These are phyloP conservation scores for Agriopis marginaria DNA, from an alignment of 2,888 invertebrate species.

Conservation along the genomic window DNA sequence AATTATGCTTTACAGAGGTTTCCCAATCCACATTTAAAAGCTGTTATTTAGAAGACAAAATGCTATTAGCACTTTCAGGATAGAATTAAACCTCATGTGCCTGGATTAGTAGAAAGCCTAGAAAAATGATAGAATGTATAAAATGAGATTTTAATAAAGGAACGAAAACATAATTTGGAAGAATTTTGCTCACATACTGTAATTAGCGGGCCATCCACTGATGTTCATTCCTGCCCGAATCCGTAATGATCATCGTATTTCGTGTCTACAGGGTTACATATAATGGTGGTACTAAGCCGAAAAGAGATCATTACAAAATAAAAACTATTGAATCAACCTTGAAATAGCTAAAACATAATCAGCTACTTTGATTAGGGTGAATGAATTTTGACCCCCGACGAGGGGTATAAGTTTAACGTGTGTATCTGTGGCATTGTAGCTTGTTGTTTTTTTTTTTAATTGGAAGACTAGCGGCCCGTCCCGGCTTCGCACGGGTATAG, in stretches of 20 bases:
- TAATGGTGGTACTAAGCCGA: too few relatives aligned
- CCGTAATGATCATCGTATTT: too few relatives aligned
- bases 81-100: slow-evolving; percentile 22
- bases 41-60: neutral
- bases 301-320: too few relatives aligned
- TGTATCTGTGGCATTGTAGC: too few relatives aligned
- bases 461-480: too few relatives aligned
- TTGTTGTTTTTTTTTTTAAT: too few relatives aligned
- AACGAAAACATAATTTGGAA: neutral
- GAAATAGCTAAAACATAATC: too few relatives aligned
- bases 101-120: slow-evolving; percentile 16
- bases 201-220: neutral
- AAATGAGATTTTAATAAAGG: slow-evolving; percentile 7
- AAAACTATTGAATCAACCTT: too few relatives aligned
- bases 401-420: too few relatives aligned
- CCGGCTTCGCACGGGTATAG: too few relatives aligned
- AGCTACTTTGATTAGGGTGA: too few relatives aligned
- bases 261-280: neutral
- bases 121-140: neutral
- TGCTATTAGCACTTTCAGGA: neutral
- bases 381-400: too few relatives aligned
- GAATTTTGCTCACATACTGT: neutral
- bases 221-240: neutral
- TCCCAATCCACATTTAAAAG: neutral
- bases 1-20: neutral